Evolutionary conservation across 1,140 invertebrate species (phyloP).

Genomic region (Pygmarrhopalites habei): DNA sequence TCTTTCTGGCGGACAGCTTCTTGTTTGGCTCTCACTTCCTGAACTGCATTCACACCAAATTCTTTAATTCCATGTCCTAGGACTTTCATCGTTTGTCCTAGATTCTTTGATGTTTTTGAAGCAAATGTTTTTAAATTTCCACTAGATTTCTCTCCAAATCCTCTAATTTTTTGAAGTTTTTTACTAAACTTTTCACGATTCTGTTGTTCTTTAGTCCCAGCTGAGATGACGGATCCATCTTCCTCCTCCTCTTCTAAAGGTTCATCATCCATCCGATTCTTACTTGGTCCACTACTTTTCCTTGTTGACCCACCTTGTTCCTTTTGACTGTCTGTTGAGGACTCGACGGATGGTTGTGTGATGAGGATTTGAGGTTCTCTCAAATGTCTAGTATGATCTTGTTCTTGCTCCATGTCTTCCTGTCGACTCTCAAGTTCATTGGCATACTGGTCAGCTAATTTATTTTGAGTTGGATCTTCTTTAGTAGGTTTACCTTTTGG

Average conservation of each 20-base stretch:
- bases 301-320: background rate
- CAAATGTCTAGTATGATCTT: background rate
- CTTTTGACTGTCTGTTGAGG: background rate
- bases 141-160: conserved; percentile 17
- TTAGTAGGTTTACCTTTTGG: background rate
- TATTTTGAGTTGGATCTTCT: conserved; percentile 6
- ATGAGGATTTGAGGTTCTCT: conserved; percentile 28
- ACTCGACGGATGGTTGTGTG: conserved; percentile 31
- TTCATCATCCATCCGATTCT: background rate
- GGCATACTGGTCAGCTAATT: conserved; percentile 25
- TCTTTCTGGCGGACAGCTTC: conserved; percentile 16
- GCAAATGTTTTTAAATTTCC: conserved; percentile 34
- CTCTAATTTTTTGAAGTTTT: conserved; percentile 25
- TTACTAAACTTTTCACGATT: conserved; percentile 4
- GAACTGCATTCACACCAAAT: conserved; percentile 29
- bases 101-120: conserved; percentile 17
- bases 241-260: background rate
- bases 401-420: conserved; percentile 13
- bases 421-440: conserved; percentile 17
- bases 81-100: conserved; percentile 21
- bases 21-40: conserved; percentile 31
- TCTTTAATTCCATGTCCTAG: conserved; percentile 31
- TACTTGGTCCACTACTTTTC: background rate
- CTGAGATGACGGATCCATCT: background rate
- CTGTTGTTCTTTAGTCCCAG: background rate